Base-by-base conservation (phyloP, 2,888 invertebrate species). In the Hoplodrina ambigua region DNA sequence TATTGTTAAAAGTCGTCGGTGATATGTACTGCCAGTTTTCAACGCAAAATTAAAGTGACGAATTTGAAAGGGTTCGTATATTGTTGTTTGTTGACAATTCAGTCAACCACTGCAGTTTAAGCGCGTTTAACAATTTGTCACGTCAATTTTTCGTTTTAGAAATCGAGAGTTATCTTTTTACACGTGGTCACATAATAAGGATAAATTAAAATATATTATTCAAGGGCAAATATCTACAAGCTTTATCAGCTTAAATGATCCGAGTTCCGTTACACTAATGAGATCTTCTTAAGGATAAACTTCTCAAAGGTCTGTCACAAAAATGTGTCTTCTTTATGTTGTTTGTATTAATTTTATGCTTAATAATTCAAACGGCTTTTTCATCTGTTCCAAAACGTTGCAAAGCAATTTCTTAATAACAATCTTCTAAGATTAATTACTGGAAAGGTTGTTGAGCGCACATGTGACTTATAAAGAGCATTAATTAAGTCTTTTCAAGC, bases 401-500 rank as follows among this genome's bases (percentile, higher is more conserved):
- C 54, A 78, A 80, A 77, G 80, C 70, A 50, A 54, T 64, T 64
- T 46, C 81, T 66, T 69, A 57, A 72, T 81, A 78, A 67, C 53
- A 60, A 76, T 56, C 54, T 66, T 71, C 54, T 56, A 75, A 72
- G 81, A 69, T 80, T 66, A 72, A 78, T 70, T 69, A 77, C 70
- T 11, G 57, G 13, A 68, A 65, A 67, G 44, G 61, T 59, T 59
- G 72, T 65, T 76, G 57, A 61, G 77, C 76, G 70, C 81, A 80
- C 71, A 64, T 78, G 78, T 78, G 63, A 81, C 63, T 78, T 63
- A 81, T 78, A 63, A 72, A 77, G 56, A 81, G 56, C 66, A 63
- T 81, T 78, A 78, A 78, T 81, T 78, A 81, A 60, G 62, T 41
- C 46, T 78, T 81, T 66, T 71, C 62, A 63, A 71, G 66, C 76